Base-by-base conservation (phyloP, 2,888 invertebrate species). In the Caenorhabditis afra region DNA sequence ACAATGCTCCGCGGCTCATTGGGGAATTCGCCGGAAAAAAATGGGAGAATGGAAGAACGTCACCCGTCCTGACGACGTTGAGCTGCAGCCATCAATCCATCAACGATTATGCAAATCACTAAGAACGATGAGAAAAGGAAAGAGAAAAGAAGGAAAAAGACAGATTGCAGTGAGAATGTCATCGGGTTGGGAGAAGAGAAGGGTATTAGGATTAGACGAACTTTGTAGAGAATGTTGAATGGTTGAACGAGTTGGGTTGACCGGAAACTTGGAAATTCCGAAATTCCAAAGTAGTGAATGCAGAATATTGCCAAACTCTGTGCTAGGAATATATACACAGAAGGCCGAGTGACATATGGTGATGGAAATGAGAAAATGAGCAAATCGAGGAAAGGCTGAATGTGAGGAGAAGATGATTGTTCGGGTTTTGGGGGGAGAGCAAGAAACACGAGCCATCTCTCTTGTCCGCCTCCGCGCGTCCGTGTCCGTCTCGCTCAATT, bases 21-120 rank as follows among this genome's bases (percentile, higher is more conserved):
- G 73, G 73, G 73, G 73, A 73, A 73, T 73, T 73, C 64, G 35
- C 44, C 16, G 22, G 41, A 53, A 18, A 8, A 20, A 45, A 20
- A 44, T 52, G 35, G 44, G 64, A 52, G 50, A 50, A n/a, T 35
- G 53, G 53, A 44, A 35, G n/a, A 45, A 35, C 45, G 53, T 55
- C 45, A 37, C 55, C 55, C 45, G 55, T 66, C 55, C 5, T 18
- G 16, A 20, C 0, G 18, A 35, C 10, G 12, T 16, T 0, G 16
- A 16, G 39, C 39, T 23, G 29, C 22, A 23, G 18, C 18, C 49
- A 49, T 58, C 57, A 52, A 68, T 68, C 52, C 20, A 44, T 68
- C n/a, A 18, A 41, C 22, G 68, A 68, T 68, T 68, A 68, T 68
- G 68, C 52, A 68, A 68, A 68, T 68, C n/a, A 29, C 7, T 11